Evolutionary conservation across 2,113 vertebrate species (phyloP), one percentile per base, ranked within the genome.

Genomic region (Kryptolebias marmoratus): DNA sequence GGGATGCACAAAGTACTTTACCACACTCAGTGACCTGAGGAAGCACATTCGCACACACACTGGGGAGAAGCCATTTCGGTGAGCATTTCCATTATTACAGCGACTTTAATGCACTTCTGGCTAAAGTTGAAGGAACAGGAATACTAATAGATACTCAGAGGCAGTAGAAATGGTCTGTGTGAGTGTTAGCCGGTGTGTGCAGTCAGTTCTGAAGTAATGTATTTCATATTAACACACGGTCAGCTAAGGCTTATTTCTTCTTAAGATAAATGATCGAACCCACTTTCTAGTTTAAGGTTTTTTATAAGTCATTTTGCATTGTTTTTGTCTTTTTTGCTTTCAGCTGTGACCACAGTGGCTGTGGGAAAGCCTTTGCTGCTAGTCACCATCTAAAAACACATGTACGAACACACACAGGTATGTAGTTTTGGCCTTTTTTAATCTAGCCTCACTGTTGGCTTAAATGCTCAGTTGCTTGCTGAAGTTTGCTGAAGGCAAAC

Each of bases 1-100:
- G 90, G 98, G 98, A 92, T 99, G 98, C 95, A 98, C 96, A 87
- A 99, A 99, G 89, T 99, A 98, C 95, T 99, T 99, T 89, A 99
- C 98, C 57, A 99, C 98, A 18, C 97, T 98, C 92, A 99, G 98
- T 15, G 98, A 99, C 92, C 93, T 99, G 93, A 96, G 98, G 94
- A 99, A 99, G 93, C 98, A 99, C 95, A 96, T 99, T 86, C 95
- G 98, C 69, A 99, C 98, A 30, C 98, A 99, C 89, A 99, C 97
- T 64, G 96, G 98, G 91, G 98, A 99, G 93, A 98, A 98, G 91
- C 98, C 98, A 76, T 99, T 99, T 90, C 93, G 97, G 97, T 99
- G 81, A 90, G 91, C 16, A 73, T 73, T 79, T 55, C 15, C 27
- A 61, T 72, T 3, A 36, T 53, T 2, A 44, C 14, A 59, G 16